These are phyloP conservation scores for Eumeta japonica DNA, from an alignment of 1,140 invertebrate species.

Conservation along the genomic window DNA sequence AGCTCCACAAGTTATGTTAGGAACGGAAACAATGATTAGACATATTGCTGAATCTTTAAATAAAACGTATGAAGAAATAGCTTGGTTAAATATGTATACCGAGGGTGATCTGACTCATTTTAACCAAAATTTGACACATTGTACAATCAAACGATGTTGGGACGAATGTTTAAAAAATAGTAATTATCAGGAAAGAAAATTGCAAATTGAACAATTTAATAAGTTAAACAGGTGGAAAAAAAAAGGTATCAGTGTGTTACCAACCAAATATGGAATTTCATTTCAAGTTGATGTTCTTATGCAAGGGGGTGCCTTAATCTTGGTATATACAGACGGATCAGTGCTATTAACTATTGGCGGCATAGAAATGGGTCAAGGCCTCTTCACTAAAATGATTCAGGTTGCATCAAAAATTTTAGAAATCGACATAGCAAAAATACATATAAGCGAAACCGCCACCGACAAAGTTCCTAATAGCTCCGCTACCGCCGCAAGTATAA, in stretches of 20 bases:
- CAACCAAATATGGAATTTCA: conserved; percentile 52
- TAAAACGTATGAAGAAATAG: conserved; percentile 42
- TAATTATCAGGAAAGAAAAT: conserved; percentile 64
- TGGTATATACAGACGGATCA: conserved; percentile 64
- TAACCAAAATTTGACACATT: conserved; percentile 65
- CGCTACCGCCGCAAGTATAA: conserved; percentile 65
- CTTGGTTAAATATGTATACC: conserved; percentile 66
- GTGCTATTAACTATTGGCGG: conserved; percentile 66
- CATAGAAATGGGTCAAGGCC: conserved; percentile 71
- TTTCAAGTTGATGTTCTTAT: conserved; percentile 37
- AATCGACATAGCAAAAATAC: conserved; percentile 60
- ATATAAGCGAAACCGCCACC: conserved; percentile 66
- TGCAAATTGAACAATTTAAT: conserved; percentile 13
- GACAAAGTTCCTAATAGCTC: conserved; percentile 70
- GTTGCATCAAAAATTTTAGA: conserved; percentile 55
- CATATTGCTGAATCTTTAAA: conserved; percentile 63
- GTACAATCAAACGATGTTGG: conserved; percentile 71
- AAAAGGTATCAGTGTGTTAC: conserved; percentile 52
- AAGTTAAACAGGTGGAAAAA: conserved; percentile 59
- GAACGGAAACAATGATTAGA: conserved; percentile 65
- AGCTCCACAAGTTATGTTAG: conserved; percentile 74
- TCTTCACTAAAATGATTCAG: conserved; percentile 67
- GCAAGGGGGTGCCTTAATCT: conserved; percentile 54
- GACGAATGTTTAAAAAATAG: conserved; percentile 65
- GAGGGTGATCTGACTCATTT: conserved; percentile 72